phyloP scores from a whole-genome alignment of 35 echinoderm and acorn worm genomes.

The Patiria miniata region DNA sequence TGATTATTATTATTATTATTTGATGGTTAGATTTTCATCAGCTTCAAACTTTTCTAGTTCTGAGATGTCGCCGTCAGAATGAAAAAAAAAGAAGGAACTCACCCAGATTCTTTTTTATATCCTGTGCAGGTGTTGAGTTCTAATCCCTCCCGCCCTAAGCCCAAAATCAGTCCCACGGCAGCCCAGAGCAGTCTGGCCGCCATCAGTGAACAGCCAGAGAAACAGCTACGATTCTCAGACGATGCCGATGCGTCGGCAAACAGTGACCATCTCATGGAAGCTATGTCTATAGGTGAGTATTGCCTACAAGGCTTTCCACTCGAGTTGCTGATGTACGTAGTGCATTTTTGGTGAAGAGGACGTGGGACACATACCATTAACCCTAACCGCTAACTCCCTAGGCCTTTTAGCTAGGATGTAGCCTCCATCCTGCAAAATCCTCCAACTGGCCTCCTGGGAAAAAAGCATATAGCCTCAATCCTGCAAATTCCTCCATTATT shows the following conservation, averaged over 20 bases:
- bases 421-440: too few relatives aligned
- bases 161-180: slow-evolving; percentile 14
- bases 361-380: neutral
- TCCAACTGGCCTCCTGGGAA: too few relatives aligned
- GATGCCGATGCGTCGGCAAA: slow-evolving; percentile 81
- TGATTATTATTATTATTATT: too few relatives aligned
- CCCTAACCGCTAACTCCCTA: too few relatives aligned
- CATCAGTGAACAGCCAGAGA: slow-evolving; percentile 88
- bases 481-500: too few relatives aligned
- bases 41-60: too few relatives aligned
- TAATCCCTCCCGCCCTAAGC: slow-evolving; percentile 24
- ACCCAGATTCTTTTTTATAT: neutral
- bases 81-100: neutral
- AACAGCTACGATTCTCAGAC: slow-evolving; percentile 87
- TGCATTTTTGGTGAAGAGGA: neutral
- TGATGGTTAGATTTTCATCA: too few relatives aligned
- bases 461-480: too few relatives aligned
- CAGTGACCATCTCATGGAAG: slow-evolving; percentile 94
- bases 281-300: slow-evolving; percentile 84
- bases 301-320: too few relatives aligned
- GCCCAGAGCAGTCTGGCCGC: slow-evolving; percentile 54
- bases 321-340: too few relatives aligned
- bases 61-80: too few relatives aligned
- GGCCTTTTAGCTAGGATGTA: too few relatives aligned
- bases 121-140: slow-evolving; percentile 60